Percentiles rank a stretch among this genome's conserved stretches.
These are phyloP conservation scores for Mesochorus sp. DNA, from an alignment of 2,888 invertebrate genomes.

Conservation along the genomic window DNA sequence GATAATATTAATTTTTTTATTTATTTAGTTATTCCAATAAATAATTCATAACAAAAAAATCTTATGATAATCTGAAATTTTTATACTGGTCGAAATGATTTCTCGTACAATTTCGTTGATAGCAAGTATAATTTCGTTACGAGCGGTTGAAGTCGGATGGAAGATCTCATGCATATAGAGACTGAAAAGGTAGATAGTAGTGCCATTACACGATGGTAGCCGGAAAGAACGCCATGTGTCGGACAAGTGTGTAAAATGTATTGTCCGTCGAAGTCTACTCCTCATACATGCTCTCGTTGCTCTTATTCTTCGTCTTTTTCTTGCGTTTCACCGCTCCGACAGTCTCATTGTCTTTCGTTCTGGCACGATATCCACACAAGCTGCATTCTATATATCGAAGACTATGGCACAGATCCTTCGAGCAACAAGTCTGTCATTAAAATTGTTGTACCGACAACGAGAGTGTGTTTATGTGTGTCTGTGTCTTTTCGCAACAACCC, in stretches of 20 bases:
- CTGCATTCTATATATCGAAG: slow-evolving; percentile 65
- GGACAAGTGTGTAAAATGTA: slow-evolving; percentile 61
- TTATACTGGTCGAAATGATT: no score
- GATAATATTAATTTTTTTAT: no score
- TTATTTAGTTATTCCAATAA: no score
- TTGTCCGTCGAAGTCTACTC: slow-evolving; percentile 52
- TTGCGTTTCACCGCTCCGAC: slow-evolving; percentile 26
- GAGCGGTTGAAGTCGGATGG: no score
- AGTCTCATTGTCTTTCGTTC: slow-evolving; percentile 54
- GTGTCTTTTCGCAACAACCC: no score
- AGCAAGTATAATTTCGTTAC: no score
- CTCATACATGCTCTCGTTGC: slow-evolving; percentile 6
- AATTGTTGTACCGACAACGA: slow-evolving; percentile 67
- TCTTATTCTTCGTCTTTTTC: slow-evolving; percentile 43
- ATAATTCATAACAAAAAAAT: no score
- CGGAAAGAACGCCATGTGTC: slow-evolving; percentile 74
- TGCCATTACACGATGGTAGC: slow-evolving; percentile 12
- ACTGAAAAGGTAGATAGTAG: not conserved
- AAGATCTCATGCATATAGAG: no score
- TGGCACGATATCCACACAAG: slow-evolving; percentile 19
- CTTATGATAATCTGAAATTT: no score
- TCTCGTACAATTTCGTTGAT: no score
- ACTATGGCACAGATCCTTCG: slow-evolving; percentile 76
- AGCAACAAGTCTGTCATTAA: slow-evolving; percentile 76
- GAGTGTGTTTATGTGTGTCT: no score